Evolutionary conservation across 2,797 vertebrate genomes (phyloP), one percentile per base, ranked within the genome.

Genomic region (Oreortyx pictus): DNA sequence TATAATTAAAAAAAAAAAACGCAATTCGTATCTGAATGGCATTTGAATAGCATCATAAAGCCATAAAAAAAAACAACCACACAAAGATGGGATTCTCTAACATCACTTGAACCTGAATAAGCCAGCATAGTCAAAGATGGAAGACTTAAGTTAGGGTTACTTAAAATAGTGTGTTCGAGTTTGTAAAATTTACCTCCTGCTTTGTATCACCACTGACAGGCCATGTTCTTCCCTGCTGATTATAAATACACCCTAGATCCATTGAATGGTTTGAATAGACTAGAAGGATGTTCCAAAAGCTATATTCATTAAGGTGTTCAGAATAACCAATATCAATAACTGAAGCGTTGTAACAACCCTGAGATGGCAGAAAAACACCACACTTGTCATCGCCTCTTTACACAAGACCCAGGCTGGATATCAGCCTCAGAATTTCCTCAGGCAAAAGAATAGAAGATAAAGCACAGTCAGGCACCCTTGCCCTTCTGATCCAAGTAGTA

Each of bases 11-110:
- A 79, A 7, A 64, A 64, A 39, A 41, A 65, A 66, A 71, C 93
- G 90, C 60, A 84, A 73, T 87, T 91, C 31, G 47, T 41, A 84
- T 11, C 72, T 82, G 59, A 92, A 62, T 47, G 68, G 76, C 43
- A 92, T 94, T 89, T 91, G 39, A 37, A 64, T 54, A 89, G 75
- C 82, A 89, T 77, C 44, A 80, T 49, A 88, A 94, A 81, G 73
- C 76, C 37, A 84, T 76, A 89, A 91, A 92, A 44, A 44, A 70
- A 16, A 54, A 29, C 6, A 5, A 12, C 54, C 43, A 39, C 37
- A 29, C 23, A 50, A 77, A 75, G 47, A 64, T 16, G 9, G 16
- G n/a, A 44, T 39, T 43, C 15, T 37, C 33, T 64, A 33, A 66
- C 18, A 56, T n/a, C 20, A 29, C 35, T 52, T 57, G 9, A 82